Percentiles rank a stretch among this genome's conserved stretches.
Evolutionary conservation across 2,888 invertebrate species (phyloP).

Genomic region (Heliconius ismenius): DNA sequence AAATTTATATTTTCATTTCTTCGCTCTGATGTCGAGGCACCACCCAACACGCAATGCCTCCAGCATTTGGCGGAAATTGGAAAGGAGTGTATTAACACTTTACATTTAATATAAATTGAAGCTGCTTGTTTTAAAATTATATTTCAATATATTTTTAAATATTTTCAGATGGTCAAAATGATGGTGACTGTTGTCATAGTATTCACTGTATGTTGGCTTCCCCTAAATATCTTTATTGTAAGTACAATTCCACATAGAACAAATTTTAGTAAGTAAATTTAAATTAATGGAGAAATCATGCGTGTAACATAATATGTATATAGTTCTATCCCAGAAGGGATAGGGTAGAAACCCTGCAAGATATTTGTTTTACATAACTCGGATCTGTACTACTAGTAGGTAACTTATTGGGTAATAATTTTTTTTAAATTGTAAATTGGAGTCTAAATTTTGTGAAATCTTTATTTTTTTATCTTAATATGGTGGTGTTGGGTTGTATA

Average conservation of each 20-base stretch:
- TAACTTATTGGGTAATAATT: no score
- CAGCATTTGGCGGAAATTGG: no score
- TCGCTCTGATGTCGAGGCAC: no score
- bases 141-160: background rate
- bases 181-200: slow-evolving; percentile 93
- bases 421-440: no score
- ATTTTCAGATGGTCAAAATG: slow-evolving; percentile 93
- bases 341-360: background rate
- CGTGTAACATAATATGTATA: background rate
- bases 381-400: background rate
- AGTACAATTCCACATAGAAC: slow-evolving; percentile 59
- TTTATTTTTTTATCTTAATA: no score
- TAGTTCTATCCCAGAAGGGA: background rate
- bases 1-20: no score
- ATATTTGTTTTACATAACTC: slow-evolving; percentile 7
- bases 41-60: no score
- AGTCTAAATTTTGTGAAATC: background rate
- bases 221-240: slow-evolving; percentile 86
- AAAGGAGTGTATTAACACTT: no score
- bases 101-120: no score
- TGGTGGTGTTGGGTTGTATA: background rate
- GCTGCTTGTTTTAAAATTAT: no score
- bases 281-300: background rate
- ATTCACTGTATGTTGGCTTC: slow-evolving; percentile 94
- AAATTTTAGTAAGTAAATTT: background rate